Evolutionary conservation across 2,888 invertebrate genomes (phyloP).

Genomic region (Ornithoptera priamus): DNA sequence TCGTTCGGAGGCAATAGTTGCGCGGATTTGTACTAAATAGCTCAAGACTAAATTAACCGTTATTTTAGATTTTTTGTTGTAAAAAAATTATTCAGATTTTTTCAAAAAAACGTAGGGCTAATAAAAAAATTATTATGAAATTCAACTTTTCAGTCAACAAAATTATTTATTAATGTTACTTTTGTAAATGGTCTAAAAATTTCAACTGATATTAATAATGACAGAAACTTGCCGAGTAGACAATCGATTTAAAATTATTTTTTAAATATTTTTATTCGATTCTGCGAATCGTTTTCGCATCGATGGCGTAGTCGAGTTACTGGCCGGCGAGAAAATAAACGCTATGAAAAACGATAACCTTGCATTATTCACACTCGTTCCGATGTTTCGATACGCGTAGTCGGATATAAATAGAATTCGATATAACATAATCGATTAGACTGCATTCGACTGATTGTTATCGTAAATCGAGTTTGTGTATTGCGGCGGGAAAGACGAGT

Average conservation of each 20-base stretch:
- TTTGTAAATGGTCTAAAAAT: slow-evolving; percentile 3
- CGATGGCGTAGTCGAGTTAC: slow-evolving; percentile 3
- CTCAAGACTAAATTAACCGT: neutral
- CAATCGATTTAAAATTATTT: slow-evolving; percentile 11
- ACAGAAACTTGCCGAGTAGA: slow-evolving; percentile 1
- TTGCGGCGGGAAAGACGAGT: slow-evolving; percentile 28
- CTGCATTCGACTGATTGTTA: slow-evolving; percentile 38
- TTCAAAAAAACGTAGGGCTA: no score
- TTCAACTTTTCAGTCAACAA: neutral
- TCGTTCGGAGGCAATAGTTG: slow-evolving; percentile 14
- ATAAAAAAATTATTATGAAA: no score
- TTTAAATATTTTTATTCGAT: slow-evolving; percentile 15
- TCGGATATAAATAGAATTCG: slow-evolving; percentile 27
- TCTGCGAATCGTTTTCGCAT: slow-evolving; percentile 11
- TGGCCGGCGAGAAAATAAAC: slow-evolving; percentile 19
- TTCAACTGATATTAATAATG: slow-evolving; percentile 13
- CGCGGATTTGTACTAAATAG: neutral
- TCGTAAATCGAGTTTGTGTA: slow-evolving; percentile 34
- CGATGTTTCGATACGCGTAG: slow-evolving; percentile 24
- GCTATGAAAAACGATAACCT: slow-evolving; percentile 19
- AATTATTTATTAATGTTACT: neutral
- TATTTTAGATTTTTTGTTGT: no score
- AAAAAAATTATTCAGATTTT: no score
- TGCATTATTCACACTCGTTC: slow-evolving; percentile 25
- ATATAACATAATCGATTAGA: slow-evolving; percentile 36